phyloP scores from a whole-genome alignment of 2,888 invertebrate genomes.

The Eilema depressum region DNA sequence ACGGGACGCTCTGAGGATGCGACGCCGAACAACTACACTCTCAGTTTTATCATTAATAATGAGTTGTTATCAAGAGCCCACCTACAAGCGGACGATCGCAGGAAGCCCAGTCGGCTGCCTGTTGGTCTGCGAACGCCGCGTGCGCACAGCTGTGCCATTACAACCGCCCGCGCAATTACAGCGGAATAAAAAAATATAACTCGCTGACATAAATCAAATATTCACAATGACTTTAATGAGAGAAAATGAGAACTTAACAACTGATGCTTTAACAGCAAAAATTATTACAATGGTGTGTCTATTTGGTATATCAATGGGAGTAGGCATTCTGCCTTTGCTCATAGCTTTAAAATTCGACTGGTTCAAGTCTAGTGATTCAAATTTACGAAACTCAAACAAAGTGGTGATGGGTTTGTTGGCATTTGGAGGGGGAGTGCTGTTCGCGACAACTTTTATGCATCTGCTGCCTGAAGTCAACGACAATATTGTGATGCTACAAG shows the following conservation, averaged over 20 bases:
- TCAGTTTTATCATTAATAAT: conserved; percentile 79
- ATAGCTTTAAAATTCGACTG: conserved; percentile 90
- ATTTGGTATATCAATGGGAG: conserved; percentile 91
- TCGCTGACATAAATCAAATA: conserved; percentile 31
- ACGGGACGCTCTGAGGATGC: conserved; percentile 44
- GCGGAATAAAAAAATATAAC: conserved; percentile 50
- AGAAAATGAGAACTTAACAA: conserved; percentile 52
- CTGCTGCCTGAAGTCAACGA: conserved; percentile 93
- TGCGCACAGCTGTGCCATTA: conserved; percentile 46
- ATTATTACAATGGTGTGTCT: conserved; percentile 92
- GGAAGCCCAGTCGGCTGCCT: conserved; percentile 71
- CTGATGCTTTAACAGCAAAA: conserved; percentile 90
- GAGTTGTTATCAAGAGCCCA: conserved; percentile 77
- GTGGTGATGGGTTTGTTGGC: conserved; percentile 89
- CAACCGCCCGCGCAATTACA: conserved; percentile 30
- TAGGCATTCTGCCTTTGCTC: conserved; percentile 92
- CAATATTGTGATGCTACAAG: conserved; percentile 88
- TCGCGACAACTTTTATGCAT: conserved; percentile 94
- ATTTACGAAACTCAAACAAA: conserved; percentile 81
- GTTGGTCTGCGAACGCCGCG: conserved; percentile 57
- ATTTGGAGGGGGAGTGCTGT: conserved; percentile 93
- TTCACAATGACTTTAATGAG: conserved; percentile 53
- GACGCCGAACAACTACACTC: conserved; percentile 59
- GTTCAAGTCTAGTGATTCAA: conserved; percentile 78
- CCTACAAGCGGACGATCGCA: conserved; percentile 68